A percentile compares a stretch with the other conserved stretches of the same genome.
Evolutionary conservation across 2,113 vertebrate species (phyloP).

Genomic region (Labrus mixtus): DNA sequence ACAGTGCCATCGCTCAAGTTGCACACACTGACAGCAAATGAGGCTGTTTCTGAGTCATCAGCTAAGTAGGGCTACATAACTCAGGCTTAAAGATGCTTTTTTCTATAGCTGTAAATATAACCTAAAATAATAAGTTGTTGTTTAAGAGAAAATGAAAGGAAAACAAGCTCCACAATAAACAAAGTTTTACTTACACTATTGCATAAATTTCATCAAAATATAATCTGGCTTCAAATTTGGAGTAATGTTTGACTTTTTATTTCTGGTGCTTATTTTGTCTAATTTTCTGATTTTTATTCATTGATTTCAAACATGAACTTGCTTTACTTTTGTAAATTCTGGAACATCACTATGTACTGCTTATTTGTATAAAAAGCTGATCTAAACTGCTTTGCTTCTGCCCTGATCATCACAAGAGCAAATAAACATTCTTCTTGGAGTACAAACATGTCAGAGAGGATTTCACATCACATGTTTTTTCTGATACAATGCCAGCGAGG

Average conservation of each 20-base stretch:
- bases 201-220: not conserved
- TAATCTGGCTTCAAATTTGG: too few species aligned
- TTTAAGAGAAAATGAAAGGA: constrained; percentile 27
- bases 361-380: too few species aligned
- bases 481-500: constrained; percentile 37
- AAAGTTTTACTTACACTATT: not conserved
- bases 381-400: constrained; percentile 12
- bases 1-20: constrained; percentile 54
- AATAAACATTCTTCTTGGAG: constrained; percentile 16
- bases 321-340: too few species aligned
- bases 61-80: constrained; percentile 44
- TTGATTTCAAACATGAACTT: too few species aligned
- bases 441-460: constrained; percentile 24
- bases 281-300: too few species aligned
- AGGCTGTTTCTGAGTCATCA: constrained; percentile 53
- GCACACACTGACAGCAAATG: constrained; percentile 64
- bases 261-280: too few species aligned
- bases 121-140: constrained; percentile 30
- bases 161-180: constrained; percentile 2
- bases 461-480: constrained; percentile 44
- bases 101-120: constrained; percentile 50
- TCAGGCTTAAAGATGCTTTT: constrained; percentile 37
- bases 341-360: too few species aligned
- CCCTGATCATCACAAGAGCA: not conserved
- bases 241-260: too few species aligned